A percentile compares a stretch with the other conserved stretches of the same genome.
These are phyloP conservation scores for Dicyrtoma fusca DNA, from an alignment of 2,888 invertebrate genomes.

Conservation along the genomic window DNA sequence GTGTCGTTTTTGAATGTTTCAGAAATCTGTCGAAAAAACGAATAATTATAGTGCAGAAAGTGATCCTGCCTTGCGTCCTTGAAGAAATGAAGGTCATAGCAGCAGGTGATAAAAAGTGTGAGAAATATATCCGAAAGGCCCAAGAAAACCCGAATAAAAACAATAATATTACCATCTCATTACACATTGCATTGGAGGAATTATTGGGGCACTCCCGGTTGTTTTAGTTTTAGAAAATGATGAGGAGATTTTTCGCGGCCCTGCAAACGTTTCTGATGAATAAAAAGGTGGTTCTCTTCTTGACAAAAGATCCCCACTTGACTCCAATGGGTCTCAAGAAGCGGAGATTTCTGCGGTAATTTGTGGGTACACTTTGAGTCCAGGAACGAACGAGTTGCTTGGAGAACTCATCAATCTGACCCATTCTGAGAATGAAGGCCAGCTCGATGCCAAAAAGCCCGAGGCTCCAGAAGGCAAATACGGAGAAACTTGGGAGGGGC, in stretches of 20 bases:
- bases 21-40: too few relatives aligned
- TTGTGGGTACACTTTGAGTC: not conserved
- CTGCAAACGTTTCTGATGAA: not conserved
- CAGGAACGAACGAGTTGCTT: not conserved
- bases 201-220: too few relatives aligned
- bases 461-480: conserved; percentile 6
- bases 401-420: conserved; percentile 4
- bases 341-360: not conserved
- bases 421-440: not conserved
- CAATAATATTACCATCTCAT: too few relatives aligned
- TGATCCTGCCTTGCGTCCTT: too few relatives aligned
- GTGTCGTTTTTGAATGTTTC: too few relatives aligned
- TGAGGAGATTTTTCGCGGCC: not conserved
- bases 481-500: not conserved
- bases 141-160: too few relatives aligned
- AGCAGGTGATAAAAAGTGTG: too few relatives aligned
- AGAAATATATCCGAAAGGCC: too few relatives aligned
- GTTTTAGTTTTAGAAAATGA: not conserved
- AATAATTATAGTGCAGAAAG: too few relatives aligned
- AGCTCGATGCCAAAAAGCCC: not conserved
- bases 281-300: not conserved
- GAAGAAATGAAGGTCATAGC: too few relatives aligned
- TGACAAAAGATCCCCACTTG: not conserved
- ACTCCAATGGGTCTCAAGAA: conserved; percentile 17
- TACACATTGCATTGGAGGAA: too few relatives aligned